phyloP scores from a whole-genome alignment of 1,140 invertebrate species.

The Bombus sylvicola region DNA sequence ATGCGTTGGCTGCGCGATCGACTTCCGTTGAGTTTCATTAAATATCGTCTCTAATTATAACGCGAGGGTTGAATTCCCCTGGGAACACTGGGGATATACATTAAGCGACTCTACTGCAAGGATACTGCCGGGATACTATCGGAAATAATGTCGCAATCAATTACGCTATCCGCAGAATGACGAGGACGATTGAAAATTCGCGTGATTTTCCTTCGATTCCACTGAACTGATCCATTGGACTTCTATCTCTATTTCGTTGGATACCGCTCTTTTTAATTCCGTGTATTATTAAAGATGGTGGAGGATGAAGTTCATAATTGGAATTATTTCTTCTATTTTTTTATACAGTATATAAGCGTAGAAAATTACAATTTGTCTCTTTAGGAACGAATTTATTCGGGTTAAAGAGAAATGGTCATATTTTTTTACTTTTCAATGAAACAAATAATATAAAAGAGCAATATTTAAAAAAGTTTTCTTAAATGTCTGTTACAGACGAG shows the following conservation, averaged over 20 bases:
- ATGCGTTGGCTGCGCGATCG: conserved; percentile 27
- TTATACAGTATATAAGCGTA: too few species aligned
- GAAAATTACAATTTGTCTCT: background rate
- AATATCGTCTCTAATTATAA: conserved; percentile 43
- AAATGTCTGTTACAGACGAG: background rate
- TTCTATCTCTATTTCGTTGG: background rate
- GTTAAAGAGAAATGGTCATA: background rate
- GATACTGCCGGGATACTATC: background rate
- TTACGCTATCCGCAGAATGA: conserved; percentile 1
- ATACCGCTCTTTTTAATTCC: background rate
- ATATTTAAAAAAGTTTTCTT: background rate
- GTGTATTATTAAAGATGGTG: background rate
- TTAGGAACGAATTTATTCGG: background rate
- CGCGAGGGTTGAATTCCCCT: too few species aligned
- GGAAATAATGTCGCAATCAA: conserved; percentile 15
- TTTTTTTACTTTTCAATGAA: background rate
- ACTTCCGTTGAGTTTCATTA: conserved; percentile 45
- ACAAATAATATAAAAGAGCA: background rate
- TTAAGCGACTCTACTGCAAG: background rate
- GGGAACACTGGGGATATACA: background rate
- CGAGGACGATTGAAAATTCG: background rate
- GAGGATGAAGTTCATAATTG: background rate
- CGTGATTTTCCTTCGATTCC: background rate
- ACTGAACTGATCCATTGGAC: background rate
- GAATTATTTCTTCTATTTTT: background rate